Evolutionary conservation across 2,888 invertebrate species (phyloP), one percentile per base, ranked within the genome.

Genomic region (Drosophila vallismaia): DNA sequence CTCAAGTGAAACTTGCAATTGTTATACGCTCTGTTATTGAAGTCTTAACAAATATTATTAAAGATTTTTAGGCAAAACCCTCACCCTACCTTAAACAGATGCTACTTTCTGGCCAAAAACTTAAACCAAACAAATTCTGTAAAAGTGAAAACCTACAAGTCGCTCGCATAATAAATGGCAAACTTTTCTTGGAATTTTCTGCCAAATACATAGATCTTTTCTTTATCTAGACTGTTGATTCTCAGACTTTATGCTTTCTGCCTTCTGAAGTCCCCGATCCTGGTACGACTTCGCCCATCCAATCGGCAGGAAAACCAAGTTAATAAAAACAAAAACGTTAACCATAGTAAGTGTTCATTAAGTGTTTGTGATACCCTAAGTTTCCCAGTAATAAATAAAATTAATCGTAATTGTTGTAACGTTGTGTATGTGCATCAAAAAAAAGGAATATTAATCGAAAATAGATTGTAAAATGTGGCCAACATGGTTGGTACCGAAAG

Each of bases 341-440:
- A 51, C 55, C 60, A 68, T 75, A 51, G 59, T 64, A 81, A 84
- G 85, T 79, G 82, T 81, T 79, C 71, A 84, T 84, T 85, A 55
- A 55, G 63, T 82, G 80, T 81, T 77, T 83, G 80, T 81, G 80
- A 81, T 83, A 81, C 44, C 64, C 57, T 57, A 52, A 56, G 53
- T 70, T 45, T 50, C 40, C 45, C 46, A 45, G 9, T 19, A 28
- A 7, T 29, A 51, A 29, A 46, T 6, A 50, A 67, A n/a, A 33
- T 26, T 45, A 68, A 14, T 49, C 60, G 38, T 69, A 71, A 53
- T 24, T 50, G 71, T 71, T 71, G 51, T 36, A 48, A 29, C 52
- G 51, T 71, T 51, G 51, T 63, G 26, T 63, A 42, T 55, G 54
- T 62, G 55, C 46, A 33, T 51, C 40, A 14, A 38, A 38, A 28